Evolutionary conservation across 2,113 vertebrate species (phyloP), one percentile per base, ranked within the genome.

Genomic region (Ictalurus furcatus): DNA sequence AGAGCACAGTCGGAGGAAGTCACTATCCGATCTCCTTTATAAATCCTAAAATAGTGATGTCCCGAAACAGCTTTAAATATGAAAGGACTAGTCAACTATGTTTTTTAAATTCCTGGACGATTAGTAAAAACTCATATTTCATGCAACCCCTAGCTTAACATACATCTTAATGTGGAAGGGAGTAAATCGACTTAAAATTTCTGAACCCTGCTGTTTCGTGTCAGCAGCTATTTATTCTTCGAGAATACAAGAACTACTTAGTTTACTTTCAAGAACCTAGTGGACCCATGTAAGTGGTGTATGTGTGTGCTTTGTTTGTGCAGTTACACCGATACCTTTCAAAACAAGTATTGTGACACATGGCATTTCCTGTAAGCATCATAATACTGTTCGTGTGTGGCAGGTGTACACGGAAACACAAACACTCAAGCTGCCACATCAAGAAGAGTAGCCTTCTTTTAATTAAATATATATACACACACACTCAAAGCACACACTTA

Each of bases 341-440:
- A 90, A 92, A 94, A 93, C 91, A 94, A 86, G 69, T 74, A 87
- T 84, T 92, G 91, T 84, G 85, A 85, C 88, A 73, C 88, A 86
- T 90, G 92, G 92, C 93, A 92, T 90, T 90, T 86, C 89, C 48
- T 92, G 92, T 93, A 92, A 93, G 90, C 83, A 82, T 61, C 92
- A 92, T 85, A 54, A 86, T 76, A 85, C 44, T 48, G 44, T 48
- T 48, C 58, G 61, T 89, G 89, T 87, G 63, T 73, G 17, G 56
- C 44, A 30, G 58, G 63, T 69, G 28, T 21, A 17, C 40, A 52
- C 69, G 37, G 52, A 58, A 54, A 80, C 65, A 74, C n/a, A 85
- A 54, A 54, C 63, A n/a, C 61, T 58, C 6, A 54, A 28, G n/a
- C 28, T 14, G 48, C 30, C 78, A 37, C 65, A 48, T 54, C 17